Percentiles rank a stretch among this genome's conserved stretches.
Conservation (phyloP, 2,113 vertebrate species). For the Neodon shergylaensis region DNA sequence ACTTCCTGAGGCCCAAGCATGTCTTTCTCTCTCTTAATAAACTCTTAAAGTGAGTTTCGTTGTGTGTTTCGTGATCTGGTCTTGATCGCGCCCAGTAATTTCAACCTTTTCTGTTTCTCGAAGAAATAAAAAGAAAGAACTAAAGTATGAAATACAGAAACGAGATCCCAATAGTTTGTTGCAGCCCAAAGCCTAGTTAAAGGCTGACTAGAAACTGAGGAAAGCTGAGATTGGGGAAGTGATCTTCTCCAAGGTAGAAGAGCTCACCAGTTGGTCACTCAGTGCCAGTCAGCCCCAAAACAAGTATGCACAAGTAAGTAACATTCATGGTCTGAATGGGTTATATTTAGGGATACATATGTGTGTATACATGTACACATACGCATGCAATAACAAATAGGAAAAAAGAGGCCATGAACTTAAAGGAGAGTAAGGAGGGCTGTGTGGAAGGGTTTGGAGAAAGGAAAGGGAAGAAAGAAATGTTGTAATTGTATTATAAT, state of each 20-base stretch:
- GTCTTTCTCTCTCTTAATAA: no score
- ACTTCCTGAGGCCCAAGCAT: no score
- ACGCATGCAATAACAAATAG: not conserved
- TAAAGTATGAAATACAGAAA: conserved; percentile 57
- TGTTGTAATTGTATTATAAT: not conserved
- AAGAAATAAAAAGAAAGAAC: conserved; percentile 56
- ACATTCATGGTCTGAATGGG: no score
- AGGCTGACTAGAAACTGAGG: conserved; percentile 27
- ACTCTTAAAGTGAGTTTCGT: no score
- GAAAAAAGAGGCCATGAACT: not conserved
- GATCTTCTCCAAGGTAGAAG: not conserved
- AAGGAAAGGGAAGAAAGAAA: not conserved
- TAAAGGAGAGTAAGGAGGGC: not conserved
- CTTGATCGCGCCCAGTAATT: no score
- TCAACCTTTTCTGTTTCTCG: conserved; percentile 45
- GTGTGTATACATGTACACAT: not conserved
- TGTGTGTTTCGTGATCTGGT: no score
- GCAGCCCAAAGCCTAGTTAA: not conserved
- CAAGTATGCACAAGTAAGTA: not conserved
- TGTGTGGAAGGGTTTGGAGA: not conserved
- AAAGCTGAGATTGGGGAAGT: not conserved
- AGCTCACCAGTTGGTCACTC: not conserved
- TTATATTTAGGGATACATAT: not conserved
- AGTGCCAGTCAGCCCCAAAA: not conserved
- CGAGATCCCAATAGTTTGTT: conserved; percentile 8